Percentiles rank a stretch among this genome's conserved stretches.
Evolutionary conservation across 2,888 invertebrate species (phyloP).

Genomic region (Chrysodeixis includens): DNA sequence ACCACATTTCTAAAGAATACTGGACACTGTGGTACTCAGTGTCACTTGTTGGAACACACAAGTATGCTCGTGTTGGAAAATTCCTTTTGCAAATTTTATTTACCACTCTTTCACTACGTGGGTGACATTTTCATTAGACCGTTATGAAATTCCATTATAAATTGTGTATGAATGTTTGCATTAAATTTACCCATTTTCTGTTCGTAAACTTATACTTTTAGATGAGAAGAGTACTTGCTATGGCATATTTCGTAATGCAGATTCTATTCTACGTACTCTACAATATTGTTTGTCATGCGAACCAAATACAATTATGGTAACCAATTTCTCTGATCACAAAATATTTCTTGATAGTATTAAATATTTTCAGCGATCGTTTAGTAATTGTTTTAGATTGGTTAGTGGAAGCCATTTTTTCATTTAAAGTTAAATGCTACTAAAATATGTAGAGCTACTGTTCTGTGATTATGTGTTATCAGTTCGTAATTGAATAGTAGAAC

Average conservation of each 20-base stretch:
- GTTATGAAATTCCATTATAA: slow-evolving; percentile 34
- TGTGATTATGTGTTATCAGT: background rate
- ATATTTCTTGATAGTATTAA: background rate
- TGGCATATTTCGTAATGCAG: background rate
- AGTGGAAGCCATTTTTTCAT: background rate
- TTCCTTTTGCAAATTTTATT: slow-evolving; percentile 19
- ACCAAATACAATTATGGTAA: background rate
- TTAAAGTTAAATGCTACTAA: background rate
- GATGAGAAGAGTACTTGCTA: background rate
- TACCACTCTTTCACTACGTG: background rate
- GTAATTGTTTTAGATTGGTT: background rate
- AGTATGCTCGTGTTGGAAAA: slow-evolving; percentile 21
- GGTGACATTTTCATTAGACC: slow-evolving; percentile 23
- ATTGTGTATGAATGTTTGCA: slow-evolving; percentile 34
- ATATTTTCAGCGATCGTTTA: too few species aligned
- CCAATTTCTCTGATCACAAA: background rate
- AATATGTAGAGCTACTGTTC: background rate
- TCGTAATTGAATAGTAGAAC: background rate
- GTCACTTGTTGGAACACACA: slow-evolving; percentile 16
- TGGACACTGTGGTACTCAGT: background rate
- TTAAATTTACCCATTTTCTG: slow-evolving; percentile 30
- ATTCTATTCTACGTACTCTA: background rate
- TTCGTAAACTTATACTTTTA: background rate
- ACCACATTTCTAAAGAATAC: background rate
- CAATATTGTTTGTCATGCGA: background rate